These are phyloP conservation scores for Eidolon helvum DNA, from an alignment of 2,113 vertebrate species.

Conservation along the genomic window DNA sequence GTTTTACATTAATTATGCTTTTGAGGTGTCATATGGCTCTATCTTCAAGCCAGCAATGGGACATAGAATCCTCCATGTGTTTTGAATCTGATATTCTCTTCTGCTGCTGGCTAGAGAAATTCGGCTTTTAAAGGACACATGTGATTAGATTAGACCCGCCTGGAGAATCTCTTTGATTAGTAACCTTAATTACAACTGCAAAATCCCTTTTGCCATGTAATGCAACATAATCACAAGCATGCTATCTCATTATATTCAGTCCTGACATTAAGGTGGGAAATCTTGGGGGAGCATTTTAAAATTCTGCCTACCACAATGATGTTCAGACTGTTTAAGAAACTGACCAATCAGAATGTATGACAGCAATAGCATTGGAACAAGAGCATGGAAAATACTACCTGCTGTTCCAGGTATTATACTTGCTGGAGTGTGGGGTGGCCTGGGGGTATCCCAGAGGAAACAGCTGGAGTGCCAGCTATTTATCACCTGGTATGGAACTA, in stretches of 20 bases:
- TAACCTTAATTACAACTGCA: slow-evolving; percentile 17
- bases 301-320: not conserved
- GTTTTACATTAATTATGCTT: not conserved
- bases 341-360: not conserved
- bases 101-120: not conserved
- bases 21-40: not conserved
- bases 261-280: not conserved
- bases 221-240: not conserved
- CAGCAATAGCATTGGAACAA: not conserved
- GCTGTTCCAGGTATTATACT: not conserved
- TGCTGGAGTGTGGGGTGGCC: not conserved
- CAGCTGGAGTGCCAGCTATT: not conserved
- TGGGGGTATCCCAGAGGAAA: not conserved
- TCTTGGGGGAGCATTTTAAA: not conserved
- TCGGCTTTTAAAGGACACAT: not conserved
- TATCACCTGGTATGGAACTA: not conserved
- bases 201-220: not conserved
- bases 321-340: slow-evolving; percentile 15
- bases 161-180: not conserved
- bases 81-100: not conserved
- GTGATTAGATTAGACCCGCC: not conserved
- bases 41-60: not conserved
- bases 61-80: not conserved
- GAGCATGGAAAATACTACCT: not conserved
- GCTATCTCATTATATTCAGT: not conserved